phyloP scores from a whole-genome alignment of 2,888 invertebrate genomes.

The Spilarctia lutea region DNA sequence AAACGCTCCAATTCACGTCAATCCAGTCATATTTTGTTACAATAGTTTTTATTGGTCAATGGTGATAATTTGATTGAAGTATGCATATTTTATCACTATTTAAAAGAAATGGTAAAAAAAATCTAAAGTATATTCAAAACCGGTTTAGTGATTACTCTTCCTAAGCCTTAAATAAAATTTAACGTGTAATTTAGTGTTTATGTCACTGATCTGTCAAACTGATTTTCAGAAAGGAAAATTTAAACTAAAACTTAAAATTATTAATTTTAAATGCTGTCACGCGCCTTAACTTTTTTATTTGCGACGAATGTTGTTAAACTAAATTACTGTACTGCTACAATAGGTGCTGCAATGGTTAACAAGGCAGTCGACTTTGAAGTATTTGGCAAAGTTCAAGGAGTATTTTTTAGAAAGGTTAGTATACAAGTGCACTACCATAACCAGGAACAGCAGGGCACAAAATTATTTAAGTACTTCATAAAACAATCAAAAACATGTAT shows the following conservation, averaged over 20 bases:
- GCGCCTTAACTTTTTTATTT: constrained; percentile 62
- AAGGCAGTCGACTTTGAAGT: constrained; percentile 86
- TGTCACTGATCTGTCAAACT: not conserved
- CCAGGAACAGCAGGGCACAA: too few relatives aligned
- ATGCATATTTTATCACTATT: not conserved
- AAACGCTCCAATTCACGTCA: not conserved
- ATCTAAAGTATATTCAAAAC: not conserved
- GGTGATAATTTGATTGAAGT: not conserved
- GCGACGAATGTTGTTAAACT: constrained; percentile 55
- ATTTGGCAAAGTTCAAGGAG: constrained; percentile 83
- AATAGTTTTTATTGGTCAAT: not conserved
- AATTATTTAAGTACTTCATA: too few relatives aligned
- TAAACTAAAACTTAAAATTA: not conserved
- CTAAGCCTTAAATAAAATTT: not conserved
- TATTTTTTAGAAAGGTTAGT: constrained; percentile 52
- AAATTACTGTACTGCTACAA: constrained; percentile 39
- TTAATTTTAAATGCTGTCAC: constrained; percentile 54
- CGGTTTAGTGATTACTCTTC: not conserved
- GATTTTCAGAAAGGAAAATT: constrained; percentile 7
- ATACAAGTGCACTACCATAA: not conserved
- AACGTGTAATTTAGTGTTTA: not conserved
- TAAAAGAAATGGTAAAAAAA: not conserved
- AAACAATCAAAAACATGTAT: not conserved
- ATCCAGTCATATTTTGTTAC: not conserved
- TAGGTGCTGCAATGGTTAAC: constrained; percentile 56